Evolutionary conservation across 2,113 vertebrate genomes (phyloP), one percentile per base, ranked within the genome.

Genomic region (Etheostoma cragini): DNA sequence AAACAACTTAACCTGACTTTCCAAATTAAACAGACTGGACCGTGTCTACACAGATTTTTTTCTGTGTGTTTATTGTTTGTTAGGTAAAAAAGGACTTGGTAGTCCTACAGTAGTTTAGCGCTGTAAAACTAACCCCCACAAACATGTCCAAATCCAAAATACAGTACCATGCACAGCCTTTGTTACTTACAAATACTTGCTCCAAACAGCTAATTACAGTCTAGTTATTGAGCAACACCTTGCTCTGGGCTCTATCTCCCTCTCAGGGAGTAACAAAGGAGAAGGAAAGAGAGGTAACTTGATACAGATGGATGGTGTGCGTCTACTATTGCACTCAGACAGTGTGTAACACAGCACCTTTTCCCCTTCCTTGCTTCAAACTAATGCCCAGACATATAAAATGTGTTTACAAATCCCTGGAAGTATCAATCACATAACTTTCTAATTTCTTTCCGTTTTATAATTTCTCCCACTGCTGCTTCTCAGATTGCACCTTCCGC

Each of bases 221-320:
- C 14, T 65, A 42, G 76, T 78, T 88, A 80, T 78, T 77, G 52
- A 88, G 76, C 84, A 89, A 91, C 89, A 88, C 78, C 76, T 87
- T 57, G 26, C 49, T 83, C 67, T 60, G 56, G 5, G 6, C 61
- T 56, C 67, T 47, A 61, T 73, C 72, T 82, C 50, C n/a, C 57
- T 85, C 83, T 85, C 84, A 1, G 8, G 15, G 80, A 84, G 61
- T 79, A 88, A 93, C 91, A 93, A 91, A 88, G 72, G 66, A 80
- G 33, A 19, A 85, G 80, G 67, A 88, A 79, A 85, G 84, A 67
- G 67, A 60, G 50, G 93, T 80, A 93, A 92, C 82, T 45, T 67
- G 84, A 93, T 87, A 87, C n/a, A 72, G 66, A 87, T 70, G 89
- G 78, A 90, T 75, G 68, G 58, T 71, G 70, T 58, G 67, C 7